Conservation (phyloP, 2,888 invertebrate species). For the Lottia scabra region DNA sequence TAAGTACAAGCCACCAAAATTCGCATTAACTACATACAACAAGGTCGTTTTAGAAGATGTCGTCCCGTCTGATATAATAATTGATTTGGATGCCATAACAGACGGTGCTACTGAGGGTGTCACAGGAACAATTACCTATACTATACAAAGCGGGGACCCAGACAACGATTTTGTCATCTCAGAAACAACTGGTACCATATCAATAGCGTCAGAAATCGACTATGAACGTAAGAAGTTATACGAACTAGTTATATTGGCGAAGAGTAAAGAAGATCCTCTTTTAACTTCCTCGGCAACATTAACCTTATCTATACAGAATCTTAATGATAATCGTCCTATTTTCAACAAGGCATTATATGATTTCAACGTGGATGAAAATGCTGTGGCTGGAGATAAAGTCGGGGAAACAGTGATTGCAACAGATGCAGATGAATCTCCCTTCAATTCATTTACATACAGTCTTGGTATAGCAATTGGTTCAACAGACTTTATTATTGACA, state of each 20-base stretch:
- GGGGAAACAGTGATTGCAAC: slow-evolving; percentile 36
- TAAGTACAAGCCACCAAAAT: slow-evolving; percentile 32
- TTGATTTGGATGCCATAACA: slow-evolving; percentile 41
- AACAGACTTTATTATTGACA: slow-evolving; percentile 75
- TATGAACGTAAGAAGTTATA: slow-evolving; percentile 32
- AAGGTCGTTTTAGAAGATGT: slow-evolving; percentile 37
- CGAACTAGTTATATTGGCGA: slow-evolving; percentile 34
- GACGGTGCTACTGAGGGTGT: slow-evolving; percentile 38
- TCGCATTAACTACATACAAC: slow-evolving; percentile 18
- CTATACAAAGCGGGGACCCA: slow-evolving; percentile 34
- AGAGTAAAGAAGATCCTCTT: slow-evolving; percentile 30
- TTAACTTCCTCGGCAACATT: slow-evolving; percentile 35
- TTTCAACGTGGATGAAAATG: slow-evolving; percentile 36
- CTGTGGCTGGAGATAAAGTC: slow-evolving; percentile 17
- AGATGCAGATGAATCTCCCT: slow-evolving; percentile 35
- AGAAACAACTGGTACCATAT: slow-evolving; percentile 41
- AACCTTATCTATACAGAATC: slow-evolving; percentile 38
- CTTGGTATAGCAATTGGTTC: neutral
- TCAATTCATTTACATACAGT: neutral
- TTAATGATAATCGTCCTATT: slow-evolving; percentile 48
- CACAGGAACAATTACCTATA: slow-evolving; percentile 34
- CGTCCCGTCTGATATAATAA: slow-evolving; percentile 30
- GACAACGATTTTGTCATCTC: slow-evolving; percentile 37
- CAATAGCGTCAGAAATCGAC: slow-evolving; percentile 35
- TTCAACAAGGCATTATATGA: slow-evolving; percentile 32